Evolutionary conservation across 2,888 invertebrate genomes (phyloP), one percentile per base, ranked within the genome.

Genomic region (Aphrophora alni): DNA sequence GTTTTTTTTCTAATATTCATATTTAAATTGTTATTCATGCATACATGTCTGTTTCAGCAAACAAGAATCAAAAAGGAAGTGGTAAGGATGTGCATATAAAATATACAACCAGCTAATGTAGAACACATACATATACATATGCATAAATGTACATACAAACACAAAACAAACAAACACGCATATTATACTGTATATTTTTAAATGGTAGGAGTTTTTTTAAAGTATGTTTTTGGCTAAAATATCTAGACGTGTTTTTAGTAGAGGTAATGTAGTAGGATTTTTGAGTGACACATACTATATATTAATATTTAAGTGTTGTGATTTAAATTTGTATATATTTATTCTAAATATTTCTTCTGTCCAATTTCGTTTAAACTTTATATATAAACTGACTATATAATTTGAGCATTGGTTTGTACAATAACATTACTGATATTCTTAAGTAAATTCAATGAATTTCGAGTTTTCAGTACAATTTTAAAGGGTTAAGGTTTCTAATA

Each of bases 21-120:
- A 17, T 44, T 44, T 14, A 44, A 44, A 44, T 14, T 44, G 8
- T 14, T 44, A 14, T 14, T 44, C 17, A 44, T 10, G 17, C 14
- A 14, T 14, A 2, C 12, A 44, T 44, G 8, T 44, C 12, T 44
- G 44, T 44, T 59, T 59, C 59, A 59, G 59, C 59, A 3, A 59
- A 59, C 59, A 59, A 59, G 21, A 59, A 59, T 59, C 59, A n/a
- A 59, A 59, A 59, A 59, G 59, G 59, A 59, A 59, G n/a, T 10
- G 59, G 59, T 59, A 59, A 59, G 59, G 59, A 21, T 59, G 59
- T 59, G 59, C 59, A 59, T 59, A 59, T 59, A 59, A 59, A 59
- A 8, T 33, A 33, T 33, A 33, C 33, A 44, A 44, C 2, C 5
- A 21, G 59, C 59, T 59, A 10, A 59, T 21, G 59, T 59, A 59